These are phyloP conservation scores for Hippocampus abdominalis DNA, from an alignment of 2,113 vertebrate species.

Conservation along the genomic window DNA sequence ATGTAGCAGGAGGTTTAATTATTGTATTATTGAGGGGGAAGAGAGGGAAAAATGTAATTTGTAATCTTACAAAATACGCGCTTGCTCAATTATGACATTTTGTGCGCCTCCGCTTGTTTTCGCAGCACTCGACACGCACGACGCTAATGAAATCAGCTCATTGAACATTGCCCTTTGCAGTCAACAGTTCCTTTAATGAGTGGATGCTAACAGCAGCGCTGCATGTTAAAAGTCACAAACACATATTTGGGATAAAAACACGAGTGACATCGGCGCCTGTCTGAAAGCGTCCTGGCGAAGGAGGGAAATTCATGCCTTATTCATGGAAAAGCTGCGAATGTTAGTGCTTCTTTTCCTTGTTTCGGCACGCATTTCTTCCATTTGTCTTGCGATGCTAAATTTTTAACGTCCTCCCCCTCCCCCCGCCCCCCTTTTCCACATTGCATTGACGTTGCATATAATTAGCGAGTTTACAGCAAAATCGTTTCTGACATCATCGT, in stretches of 20 bases:
- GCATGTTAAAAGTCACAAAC: slow-evolving; percentile 45
- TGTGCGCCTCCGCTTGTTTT: slow-evolving; percentile 21
- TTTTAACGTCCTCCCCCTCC: slow-evolving; percentile 87
- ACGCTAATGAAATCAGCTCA: slow-evolving; percentile 48
- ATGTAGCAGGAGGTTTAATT: neutral
- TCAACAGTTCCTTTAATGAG: slow-evolving; percentile 44
- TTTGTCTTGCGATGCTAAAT: slow-evolving; percentile 94
- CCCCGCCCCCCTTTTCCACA: slow-evolving; percentile 59
- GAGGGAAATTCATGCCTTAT: slow-evolving; percentile 86
- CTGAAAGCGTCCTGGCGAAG: slow-evolving; percentile 39
- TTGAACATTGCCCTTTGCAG: slow-evolving; percentile 39
- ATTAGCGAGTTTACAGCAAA: slow-evolving; percentile 95
- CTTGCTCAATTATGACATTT: slow-evolving; percentile 3
- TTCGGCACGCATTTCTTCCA: slow-evolving; percentile 87
- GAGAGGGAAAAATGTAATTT: slow-evolving; percentile 1
- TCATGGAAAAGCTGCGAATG: slow-evolving; percentile 87
- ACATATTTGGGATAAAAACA: slow-evolving; percentile 36
- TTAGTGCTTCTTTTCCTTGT: slow-evolving; percentile 84
- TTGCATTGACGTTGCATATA: slow-evolving; percentile 92
- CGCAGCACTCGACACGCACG: slow-evolving; percentile 27
- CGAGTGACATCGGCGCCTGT: slow-evolving; percentile 44
- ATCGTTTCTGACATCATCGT: slow-evolving; percentile 94
- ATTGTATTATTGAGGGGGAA: neutral
- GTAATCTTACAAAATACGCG: slow-evolving; percentile 10
- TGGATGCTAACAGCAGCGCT: slow-evolving; percentile 35